Base-by-base conservation (phyloP, 2,113 vertebrate species). In the Pelecanoides urinatrix region DNA sequence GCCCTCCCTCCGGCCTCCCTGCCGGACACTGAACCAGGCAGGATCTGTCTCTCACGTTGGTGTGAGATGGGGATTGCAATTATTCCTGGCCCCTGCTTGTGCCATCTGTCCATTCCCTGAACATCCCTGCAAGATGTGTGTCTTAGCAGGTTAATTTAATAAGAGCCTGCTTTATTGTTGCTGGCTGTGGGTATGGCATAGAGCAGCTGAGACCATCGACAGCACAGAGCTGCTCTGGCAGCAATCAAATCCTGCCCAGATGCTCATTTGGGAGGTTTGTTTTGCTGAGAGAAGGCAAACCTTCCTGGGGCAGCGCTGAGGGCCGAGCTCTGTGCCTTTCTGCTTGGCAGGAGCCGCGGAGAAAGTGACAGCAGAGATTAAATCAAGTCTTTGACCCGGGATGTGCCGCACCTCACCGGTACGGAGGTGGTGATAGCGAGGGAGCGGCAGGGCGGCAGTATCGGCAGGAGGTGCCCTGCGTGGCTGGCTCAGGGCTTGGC, bases 101-200 rank as follows among this genome's bases (percentile, higher is more conserved):
- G 90, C 88, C 92, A 76, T 93, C 96, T 94, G 87, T 70, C 85
- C 6, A 2, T 72, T 94, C 81, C 58, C 73, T 2, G 21, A 94
- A 71, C 56, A 47, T 63, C 95, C 77, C 91, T 94, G 74, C 70
- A 84, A 77, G 92, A 96, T 75, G 90, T 76, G 66, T 82, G 56
- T 73, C 92, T 94, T 89, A 81, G 91, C 90, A 93, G 80, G 89
- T 92, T 94, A 90, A 91, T 92, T 95, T 86, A 93, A 88, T 94
- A 93, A 88, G n/a, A 79, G 50, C 29, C 42, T 79, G 87, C 61
- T 82, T 91, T 90, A 93, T 85, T 91, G 93, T 52, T 88, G 74
- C 90, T 90, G 90, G 85, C 95, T 84, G 83, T 13, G 10, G 85
- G 87, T 78, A 85, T 9, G 49, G 74, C 77, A 53, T 0, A 38